These are phyloP conservation scores for Sciurus niger DNA, from an alignment of 2,113 vertebrate species.

Conservation along the genomic window DNA sequence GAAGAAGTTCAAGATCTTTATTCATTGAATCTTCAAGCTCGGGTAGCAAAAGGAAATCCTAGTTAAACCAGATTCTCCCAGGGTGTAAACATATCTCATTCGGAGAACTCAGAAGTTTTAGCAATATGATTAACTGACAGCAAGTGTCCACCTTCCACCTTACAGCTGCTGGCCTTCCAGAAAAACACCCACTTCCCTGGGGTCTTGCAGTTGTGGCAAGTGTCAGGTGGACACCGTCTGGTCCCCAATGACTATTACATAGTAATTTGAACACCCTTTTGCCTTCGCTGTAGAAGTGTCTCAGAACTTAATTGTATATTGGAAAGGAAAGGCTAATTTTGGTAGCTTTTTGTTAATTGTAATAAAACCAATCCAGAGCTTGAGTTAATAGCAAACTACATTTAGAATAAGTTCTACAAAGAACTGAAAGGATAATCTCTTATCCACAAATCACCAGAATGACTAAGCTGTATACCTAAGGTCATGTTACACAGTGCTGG, in stretches of 20 bases:
- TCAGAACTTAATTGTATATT: slow-evolving; percentile 10
- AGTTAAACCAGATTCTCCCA: slow-evolving; percentile 77
- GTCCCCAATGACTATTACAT: background rate
- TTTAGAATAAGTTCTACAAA: slow-evolving; percentile 56
- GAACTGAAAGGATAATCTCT: slow-evolving; percentile 65
- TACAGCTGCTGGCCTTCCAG: slow-evolving; percentile 58
- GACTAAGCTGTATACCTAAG: slow-evolving; percentile 53
- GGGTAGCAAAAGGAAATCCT: slow-evolving; percentile 78
- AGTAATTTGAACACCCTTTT: slow-evolving; percentile 61
- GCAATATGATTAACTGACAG: slow-evolving; percentile 69
- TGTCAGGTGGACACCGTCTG: background rate
- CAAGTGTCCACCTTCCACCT: slow-evolving; percentile 55
- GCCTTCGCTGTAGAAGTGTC: slow-evolving; percentile 31
- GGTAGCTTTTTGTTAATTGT: slow-evolving; percentile 54
- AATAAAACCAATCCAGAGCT: slow-evolving; percentile 53
- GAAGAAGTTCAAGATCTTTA: slow-evolving; percentile 75
- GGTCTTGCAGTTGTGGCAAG: slow-evolving; percentile 12
- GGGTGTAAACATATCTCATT: slow-evolving; percentile 71
- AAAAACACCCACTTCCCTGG: slow-evolving; percentile 1
- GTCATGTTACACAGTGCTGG: slow-evolving; percentile 55
- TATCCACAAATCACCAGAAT: slow-evolving; percentile 64
- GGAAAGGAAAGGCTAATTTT: slow-evolving; percentile 19
- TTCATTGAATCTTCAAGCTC: slow-evolving; percentile 75
- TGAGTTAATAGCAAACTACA: slow-evolving; percentile 15
- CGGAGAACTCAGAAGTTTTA: slow-evolving; percentile 75